These are phyloP conservation scores for Damaliscus lunatus DNA, from an alignment of 2,113 vertebrate genomes.

Conservation along the genomic window DNA sequence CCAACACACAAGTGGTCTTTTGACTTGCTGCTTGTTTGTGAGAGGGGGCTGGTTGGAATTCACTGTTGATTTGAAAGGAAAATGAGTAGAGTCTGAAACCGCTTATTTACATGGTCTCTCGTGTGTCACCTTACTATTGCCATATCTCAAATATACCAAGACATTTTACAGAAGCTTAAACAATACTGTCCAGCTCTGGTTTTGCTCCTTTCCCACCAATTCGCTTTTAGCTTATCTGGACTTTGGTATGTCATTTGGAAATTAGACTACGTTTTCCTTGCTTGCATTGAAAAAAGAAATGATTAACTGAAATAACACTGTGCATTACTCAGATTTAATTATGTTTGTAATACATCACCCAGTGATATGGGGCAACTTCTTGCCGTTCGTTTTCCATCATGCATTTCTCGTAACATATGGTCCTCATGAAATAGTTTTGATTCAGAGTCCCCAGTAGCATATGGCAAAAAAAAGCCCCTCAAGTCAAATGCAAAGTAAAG, in stretches of 20 bases:
- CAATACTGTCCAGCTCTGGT: not conserved
- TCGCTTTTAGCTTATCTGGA: slow-evolving; percentile 66
- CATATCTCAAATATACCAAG: not conserved
- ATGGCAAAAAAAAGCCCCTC: slow-evolving; percentile 79
- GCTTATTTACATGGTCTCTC: not conserved
- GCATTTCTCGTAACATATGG: slow-evolving; percentile 83
- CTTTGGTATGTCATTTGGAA: slow-evolving; percentile 79
- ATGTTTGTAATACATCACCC: slow-evolving; percentile 87
- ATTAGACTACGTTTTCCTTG: slow-evolving; percentile 74
- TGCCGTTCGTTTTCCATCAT: slow-evolving; percentile 78
- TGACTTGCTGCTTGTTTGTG: slow-evolving; percentile 26
- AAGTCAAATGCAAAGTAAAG: slow-evolving; percentile 85
- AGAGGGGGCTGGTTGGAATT: slow-evolving; percentile 8
- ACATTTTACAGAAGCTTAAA: not conserved
- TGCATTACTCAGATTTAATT: slow-evolving; percentile 86
- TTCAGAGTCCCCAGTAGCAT: slow-evolving; percentile 84
- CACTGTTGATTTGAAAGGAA: slow-evolving; percentile 6
- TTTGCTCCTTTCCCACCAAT: not conserved
- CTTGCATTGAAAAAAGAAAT: slow-evolving; percentile 81
- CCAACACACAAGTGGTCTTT: not conserved
- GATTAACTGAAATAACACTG: slow-evolving; percentile 83
- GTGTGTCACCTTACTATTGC: slow-evolving; percentile 23
- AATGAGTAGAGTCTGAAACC: not conserved
- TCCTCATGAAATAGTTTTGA: slow-evolving; percentile 82
- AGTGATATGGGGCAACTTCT: slow-evolving; percentile 81